Conservation (phyloP, 35 echinoderm and acorn worm genomes). For the Eucidaris tribuloides region DNA sequence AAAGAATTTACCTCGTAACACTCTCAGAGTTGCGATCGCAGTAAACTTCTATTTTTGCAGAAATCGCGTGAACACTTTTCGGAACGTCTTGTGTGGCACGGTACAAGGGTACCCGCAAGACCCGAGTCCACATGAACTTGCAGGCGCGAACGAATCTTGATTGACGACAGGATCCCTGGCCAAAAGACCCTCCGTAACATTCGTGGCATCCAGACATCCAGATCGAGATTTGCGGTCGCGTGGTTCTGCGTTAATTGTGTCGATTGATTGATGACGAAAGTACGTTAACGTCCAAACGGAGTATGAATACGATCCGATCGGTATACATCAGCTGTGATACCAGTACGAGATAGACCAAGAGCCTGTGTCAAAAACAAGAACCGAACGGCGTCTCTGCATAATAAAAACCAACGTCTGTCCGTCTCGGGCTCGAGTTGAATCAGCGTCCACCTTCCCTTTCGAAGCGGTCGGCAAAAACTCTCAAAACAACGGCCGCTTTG, state of each 20-base stretch:
- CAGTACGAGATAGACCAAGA: constrained; percentile 18
- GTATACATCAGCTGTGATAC: constrained; percentile 81
- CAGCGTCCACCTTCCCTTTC: constrained; percentile 23
- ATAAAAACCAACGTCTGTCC: constrained; percentile 76
- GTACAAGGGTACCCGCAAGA: constrained; percentile 48
- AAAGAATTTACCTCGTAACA: constrained; percentile 49
- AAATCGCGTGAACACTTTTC: neutral
- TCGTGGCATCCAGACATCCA: constrained; percentile 7
- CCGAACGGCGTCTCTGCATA: constrained; percentile 58
- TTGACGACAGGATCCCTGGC: neutral
- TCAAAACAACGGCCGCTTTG: constrained; percentile 57
- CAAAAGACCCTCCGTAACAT: neutral
- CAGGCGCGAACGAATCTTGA: neutral
- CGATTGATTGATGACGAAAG: neutral
- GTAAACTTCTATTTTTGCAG: constrained; percentile 48
- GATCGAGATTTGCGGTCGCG: neutral
- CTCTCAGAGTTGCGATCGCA: constrained; percentile 41
- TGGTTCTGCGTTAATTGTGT: neutral
- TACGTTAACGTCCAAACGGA: constrained; percentile 40
- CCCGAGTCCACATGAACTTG: constrained; percentile 42
- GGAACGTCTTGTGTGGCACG: neutral
- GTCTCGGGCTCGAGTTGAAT: neutral
- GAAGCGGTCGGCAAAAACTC: constrained; percentile 58
- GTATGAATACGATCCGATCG: constrained; percentile 55
- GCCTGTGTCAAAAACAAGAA: constrained; percentile 41